Evolutionary conservation across 2,113 vertebrate species (phyloP), one percentile per base, ranked within the genome.

Genomic region (Monopterus albus): DNA sequence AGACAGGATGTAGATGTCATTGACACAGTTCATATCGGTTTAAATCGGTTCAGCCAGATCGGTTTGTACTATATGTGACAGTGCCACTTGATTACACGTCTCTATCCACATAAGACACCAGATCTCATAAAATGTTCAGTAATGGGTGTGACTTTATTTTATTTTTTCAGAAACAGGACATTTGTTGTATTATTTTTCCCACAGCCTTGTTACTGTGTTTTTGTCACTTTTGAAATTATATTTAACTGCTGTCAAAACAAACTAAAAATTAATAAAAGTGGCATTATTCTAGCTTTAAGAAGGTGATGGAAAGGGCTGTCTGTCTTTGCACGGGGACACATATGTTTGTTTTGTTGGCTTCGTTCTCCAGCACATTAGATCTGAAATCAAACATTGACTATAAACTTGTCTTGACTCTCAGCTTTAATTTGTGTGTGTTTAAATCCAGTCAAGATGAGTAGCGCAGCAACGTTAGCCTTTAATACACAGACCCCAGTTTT

Each of bases 211-310:
- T 15, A 36, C 1, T 28, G 7, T 11, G 17, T 39, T 49, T 23
- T 23, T 26, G 11, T 28, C 7, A 39, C 15, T 3, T 23, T 2
- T 1, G 10, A 33, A 59, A 40, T 31, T 0, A 14, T 17, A 10
- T 28, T 25, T 5, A 15, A 55, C 39, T 15, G 14, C 1, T 13
- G 36, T 31, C n/a, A 47, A 31, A 52, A 68, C 18, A 53, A 67
- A 59, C 6, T 23, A 7, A 8, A 51, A 47, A 28, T 42, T 21
- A 49, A 75, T 71, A 18, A 70, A 53, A 55, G n/a, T 20, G 33
- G 15, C 28, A 53, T 70, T 50, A 59, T 8, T 3, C 7, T 33
- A 43, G 49, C 35, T 72, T 62, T 6, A 61, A 36, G 26, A 38
- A 21, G 17, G 12, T 10, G 11, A 12, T 1, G 1, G 11, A 42